Base-by-base conservation (phyloP, 35 echinoderm and acorn worm genomes). In the Heliocidaris tuberculata region DNA sequence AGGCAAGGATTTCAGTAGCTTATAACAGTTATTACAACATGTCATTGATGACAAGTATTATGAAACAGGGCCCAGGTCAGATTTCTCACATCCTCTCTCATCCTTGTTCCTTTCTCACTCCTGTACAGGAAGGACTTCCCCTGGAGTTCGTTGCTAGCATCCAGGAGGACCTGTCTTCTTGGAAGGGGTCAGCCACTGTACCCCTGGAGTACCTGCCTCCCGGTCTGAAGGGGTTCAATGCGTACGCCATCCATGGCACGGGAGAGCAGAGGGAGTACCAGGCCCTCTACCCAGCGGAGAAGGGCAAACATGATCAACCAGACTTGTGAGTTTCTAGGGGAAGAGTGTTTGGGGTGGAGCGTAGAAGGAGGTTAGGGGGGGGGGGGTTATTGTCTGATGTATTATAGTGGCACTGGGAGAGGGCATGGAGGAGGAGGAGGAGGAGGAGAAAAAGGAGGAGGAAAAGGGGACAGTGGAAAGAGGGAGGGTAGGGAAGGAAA, bases 221-320 rank as follows among this genome's bases (percentile, higher is more conserved):
- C 0, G 88, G 87, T 31, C 54, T 94, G 31, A 94, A 32, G 7
- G 85, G 85, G 21, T 96, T 97, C 31, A 97, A 97, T 96, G 96
- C 96, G 19, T 97, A 94, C 50, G 96, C 96, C 29, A 97, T 97
- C 47, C 96, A 97, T 88, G 96, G 96, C n/a, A 60, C 93, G 31
- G 96, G 61, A 0, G 60, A 65, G 9, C 47, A 85, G 21, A 94
- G 96, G 61, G 60, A 49, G 30, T 97, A 97, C 86, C 95, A 97
- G 71, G 93, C 96, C 2, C 88, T 97, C 17, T 94, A 96, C 93
- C 95, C 95, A 32, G 96, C 78, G 15, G 60, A 70, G 91, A 17
- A 47, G 31, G 96, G 93, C 21, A 61, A 94, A 60, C 85, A 96
- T 65, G 48, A 47, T 2, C 31, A 85, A 17, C 96, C 96, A 12